These are phyloP conservation scores for Athene noctua DNA, from an alignment of 2,113 vertebrate species.

Conservation along the genomic window DNA sequence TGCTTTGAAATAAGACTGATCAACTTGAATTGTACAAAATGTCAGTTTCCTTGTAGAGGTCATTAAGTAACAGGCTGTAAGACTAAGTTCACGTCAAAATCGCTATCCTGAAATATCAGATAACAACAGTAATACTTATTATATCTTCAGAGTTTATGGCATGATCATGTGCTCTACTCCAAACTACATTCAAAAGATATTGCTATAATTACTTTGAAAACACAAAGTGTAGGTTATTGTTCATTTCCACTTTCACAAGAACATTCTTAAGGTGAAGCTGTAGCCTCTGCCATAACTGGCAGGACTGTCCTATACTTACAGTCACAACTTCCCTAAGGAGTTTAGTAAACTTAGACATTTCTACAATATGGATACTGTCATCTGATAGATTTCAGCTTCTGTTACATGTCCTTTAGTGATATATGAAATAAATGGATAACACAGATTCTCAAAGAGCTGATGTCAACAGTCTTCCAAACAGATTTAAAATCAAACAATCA, in stretches of 20 bases:
- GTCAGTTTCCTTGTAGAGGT: slow-evolving; percentile 63
- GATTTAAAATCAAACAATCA: neutral
- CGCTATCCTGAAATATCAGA: slow-evolving; percentile 37
- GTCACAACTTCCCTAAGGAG: slow-evolving; percentile 7
- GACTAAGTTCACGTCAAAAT: slow-evolving; percentile 54
- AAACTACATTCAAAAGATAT: slow-evolving; percentile 67
- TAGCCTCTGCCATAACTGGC: neutral
- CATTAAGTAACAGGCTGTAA: slow-evolving; percentile 55
- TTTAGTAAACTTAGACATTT: neutral
- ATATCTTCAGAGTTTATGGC: slow-evolving; percentile 54
- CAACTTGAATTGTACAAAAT: slow-evolving; percentile 60
- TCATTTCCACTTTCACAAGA: slow-evolving; percentile 57
- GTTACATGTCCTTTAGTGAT: neutral
- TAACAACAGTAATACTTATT: slow-evolving; percentile 50
- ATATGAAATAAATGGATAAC: neutral
- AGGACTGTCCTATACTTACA: neutral
- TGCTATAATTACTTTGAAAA: slow-evolving; percentile 65
- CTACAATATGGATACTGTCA: neutral
- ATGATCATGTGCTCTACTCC: slow-evolving; percentile 61
- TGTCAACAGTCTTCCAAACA: slow-evolving; percentile 10
- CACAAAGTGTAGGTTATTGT: slow-evolving; percentile 57
- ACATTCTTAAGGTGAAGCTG: slow-evolving; percentile 50
- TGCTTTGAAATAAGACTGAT: slow-evolving; percentile 37
- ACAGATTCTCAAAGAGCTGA: slow-evolving; percentile 5
- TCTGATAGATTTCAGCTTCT: slow-evolving; percentile 5